A percentile compares a stretch with the other conserved stretches of the same genome.
Evolutionary conservation across 2,888 invertebrate genomes (phyloP).

Genomic region (Oconnorella tubifera): DNA sequence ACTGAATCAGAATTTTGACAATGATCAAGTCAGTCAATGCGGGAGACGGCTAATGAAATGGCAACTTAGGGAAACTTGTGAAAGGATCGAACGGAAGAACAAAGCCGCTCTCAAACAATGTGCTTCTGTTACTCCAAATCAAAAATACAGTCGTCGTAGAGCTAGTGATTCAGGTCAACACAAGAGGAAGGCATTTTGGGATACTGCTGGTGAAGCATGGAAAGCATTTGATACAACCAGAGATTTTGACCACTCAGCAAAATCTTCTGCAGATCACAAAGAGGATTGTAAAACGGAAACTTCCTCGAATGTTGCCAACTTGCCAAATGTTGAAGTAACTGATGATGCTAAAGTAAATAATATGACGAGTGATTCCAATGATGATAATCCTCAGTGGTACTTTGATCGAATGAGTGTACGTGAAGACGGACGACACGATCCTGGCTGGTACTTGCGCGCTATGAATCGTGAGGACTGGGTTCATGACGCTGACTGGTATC

Average conservation of each 20-base stretch:
- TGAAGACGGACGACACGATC: constrained; percentile 1
- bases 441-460: constrained; percentile 4
- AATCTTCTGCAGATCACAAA: too few relatives aligned
- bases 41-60: neutral
- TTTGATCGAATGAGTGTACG: neutral
- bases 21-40: neutral
- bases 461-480: neutral
- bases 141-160: neutral
- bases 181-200: too few relatives aligned
- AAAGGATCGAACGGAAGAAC: neutral
- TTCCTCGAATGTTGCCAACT: too few relatives aligned
- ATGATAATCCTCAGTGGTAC: neutral
- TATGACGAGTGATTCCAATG: neutral
- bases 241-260: too few relatives aligned
- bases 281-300: too few relatives aligned
- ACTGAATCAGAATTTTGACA: too few relatives aligned
- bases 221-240: too few relatives aligned
- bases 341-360: constrained; percentile 6
- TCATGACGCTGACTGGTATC: neutral
- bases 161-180: neutral
- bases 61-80: neutral
- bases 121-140: too few relatives aligned
- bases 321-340: neutral
- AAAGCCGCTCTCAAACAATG: too few relatives aligned
- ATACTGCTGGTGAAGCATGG: too few relatives aligned